Evolutionary conservation across 2,797 vertebrate species (phyloP).

Genomic region (Anabacerthia variegaticeps): DNA sequence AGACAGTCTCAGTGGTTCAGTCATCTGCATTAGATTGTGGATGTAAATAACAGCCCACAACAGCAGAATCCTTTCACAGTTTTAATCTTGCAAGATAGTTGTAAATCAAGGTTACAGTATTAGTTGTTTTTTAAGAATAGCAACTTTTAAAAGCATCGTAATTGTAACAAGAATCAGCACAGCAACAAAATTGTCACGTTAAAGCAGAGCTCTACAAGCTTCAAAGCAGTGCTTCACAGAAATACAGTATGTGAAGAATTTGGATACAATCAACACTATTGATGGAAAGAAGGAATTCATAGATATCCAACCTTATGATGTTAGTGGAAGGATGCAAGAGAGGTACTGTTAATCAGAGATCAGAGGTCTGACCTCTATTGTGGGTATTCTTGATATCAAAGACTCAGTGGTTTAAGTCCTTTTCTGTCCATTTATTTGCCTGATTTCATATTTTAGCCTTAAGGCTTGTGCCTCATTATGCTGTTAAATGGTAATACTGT

Average conservation of each 20-base stretch:
- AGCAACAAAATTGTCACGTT: background rate
- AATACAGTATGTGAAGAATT: background rate
- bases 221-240: conserved; percentile 36
- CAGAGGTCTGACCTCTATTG: background rate
- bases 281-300: background rate
- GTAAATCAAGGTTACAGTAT: background rate
- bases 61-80: conserved; percentile 1
- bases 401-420: conserved; percentile 11
- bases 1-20: conserved; percentile 34
- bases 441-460: conserved; percentile 46
- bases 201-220: background rate
- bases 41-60: conserved; percentile 34
- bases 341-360: conserved; percentile 4
- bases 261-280: background rate
- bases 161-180: background rate
- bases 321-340: background rate
- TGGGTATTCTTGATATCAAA: conserved; percentile 14
- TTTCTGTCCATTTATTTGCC: background rate
- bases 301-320: background rate
- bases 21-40: conserved; percentile 5
- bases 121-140: background rate
- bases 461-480: conserved; percentile 62
- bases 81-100: conserved; percentile 22
- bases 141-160: conserved; percentile 30
- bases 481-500: conserved; percentile 36